These are phyloP conservation scores for Drosophila littoralis DNA, from an alignment of 1,140 invertebrate species.

Conservation along the genomic window DNA sequence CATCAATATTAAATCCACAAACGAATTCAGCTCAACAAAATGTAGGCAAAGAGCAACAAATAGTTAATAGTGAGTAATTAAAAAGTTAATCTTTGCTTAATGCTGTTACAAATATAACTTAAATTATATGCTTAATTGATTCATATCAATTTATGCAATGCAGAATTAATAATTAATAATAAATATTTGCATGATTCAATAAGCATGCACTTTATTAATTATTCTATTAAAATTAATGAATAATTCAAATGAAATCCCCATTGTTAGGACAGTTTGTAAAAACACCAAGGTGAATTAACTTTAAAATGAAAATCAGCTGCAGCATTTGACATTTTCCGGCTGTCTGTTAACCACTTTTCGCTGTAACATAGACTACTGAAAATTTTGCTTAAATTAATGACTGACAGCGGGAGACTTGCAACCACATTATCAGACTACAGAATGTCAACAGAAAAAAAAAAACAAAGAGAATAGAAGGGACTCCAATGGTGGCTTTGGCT, in stretches of 20 bases:
- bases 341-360: constrained; percentile 41
- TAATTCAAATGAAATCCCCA: background rate
- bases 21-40: constrained; percentile 17
- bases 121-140: background rate
- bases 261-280: background rate
- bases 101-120: background rate
- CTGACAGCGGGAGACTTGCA: constrained; percentile 30
- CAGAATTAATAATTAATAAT: background rate
- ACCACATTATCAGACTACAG: constrained; percentile 18
- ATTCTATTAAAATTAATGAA: constrained; percentile 8
- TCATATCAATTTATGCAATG: background rate
- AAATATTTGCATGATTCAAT: constrained; percentile 10
- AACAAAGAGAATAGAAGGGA: background rate
- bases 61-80: background rate
- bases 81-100: background rate
- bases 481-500: constrained; percentile 33
- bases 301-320: constrained; percentile 13
- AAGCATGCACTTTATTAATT: constrained; percentile 3
- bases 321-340: constrained; percentile 28
- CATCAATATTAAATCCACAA: constrained; percentile 27
- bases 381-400: constrained; percentile 44
- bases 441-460: background rate
- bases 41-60: background rate
- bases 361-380: constrained; percentile 19
- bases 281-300: background rate